Base-by-base conservation (phyloP, 1,140 invertebrate genomes). In the Nephila pilipes region DNA sequence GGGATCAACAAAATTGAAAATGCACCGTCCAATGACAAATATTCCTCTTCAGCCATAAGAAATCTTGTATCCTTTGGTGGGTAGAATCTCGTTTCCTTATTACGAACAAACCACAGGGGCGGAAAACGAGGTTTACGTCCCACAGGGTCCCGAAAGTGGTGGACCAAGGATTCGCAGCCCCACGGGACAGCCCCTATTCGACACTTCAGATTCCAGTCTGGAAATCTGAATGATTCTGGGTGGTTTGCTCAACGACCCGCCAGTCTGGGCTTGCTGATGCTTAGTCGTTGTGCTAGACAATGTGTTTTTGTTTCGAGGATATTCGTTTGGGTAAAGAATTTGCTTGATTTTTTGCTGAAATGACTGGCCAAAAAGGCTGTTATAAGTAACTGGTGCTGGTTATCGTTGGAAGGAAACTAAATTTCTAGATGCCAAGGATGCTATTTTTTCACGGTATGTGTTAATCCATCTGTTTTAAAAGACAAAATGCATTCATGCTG, bases 31-130 rank as follows among this genome's bases (percentile, higher is more conserved):
- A 46, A 46, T 46, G 46, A 10, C 6, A 46, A 46, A 46, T 46
- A 46, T 46, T 46, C 46, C 46, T 46, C 46, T 10, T 46, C 46
- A 10, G 1, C 46, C 12, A 10, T 6, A 46, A 46, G 46, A 46
- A 46, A 46, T 46, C 46, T 46, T 46, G 46, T 10, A 46, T 46
- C 25, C 18, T 75, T 32, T 29, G 25, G 25, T 20, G 29, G 69
- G 29, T 5, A 32, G 29, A 75, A 75, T 32, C 69, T 75, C 69
- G 69, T 75, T 75, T 75, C 69, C 69, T 75, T 75, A 75, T 75
- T 75, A 75, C 25, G 69, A 32, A 29, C 18, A 29, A 36, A 36
- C 36, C 69, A 75, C 69, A 29, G 29, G 69, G 69, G 32, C 29
- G 69, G 69, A 75, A 75, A 75, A 75, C 69, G 69, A 75, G 69